Evolutionary conservation across 1,140 invertebrate species (phyloP).

Genomic region (Linepithema humile): DNA sequence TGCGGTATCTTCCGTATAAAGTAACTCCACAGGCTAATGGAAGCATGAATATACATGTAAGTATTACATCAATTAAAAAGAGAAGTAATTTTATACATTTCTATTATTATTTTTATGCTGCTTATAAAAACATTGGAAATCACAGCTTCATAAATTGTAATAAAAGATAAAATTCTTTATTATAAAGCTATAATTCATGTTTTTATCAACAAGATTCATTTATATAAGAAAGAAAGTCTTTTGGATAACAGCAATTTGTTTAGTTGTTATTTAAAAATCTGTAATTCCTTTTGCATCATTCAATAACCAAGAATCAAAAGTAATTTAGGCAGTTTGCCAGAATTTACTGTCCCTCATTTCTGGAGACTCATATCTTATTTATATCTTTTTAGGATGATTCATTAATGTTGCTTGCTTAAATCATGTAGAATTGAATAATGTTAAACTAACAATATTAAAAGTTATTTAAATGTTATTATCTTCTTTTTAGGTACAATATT

Average conservation of each 20-base stretch:
- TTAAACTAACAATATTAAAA: not conserved
- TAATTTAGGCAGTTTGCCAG: constrained; percentile 67
- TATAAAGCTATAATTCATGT: not conserved
- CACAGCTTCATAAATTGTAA: not conserved
- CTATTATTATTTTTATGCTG: not conserved
- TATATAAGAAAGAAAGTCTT: not conserved
- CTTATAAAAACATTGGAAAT: not conserved
- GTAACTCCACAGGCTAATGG: constrained; percentile 89
- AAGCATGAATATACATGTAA: constrained; percentile 90
- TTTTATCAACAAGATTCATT: not conserved
- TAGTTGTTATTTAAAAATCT: too few relatives aligned
- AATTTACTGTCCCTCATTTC: constrained; percentile 45
- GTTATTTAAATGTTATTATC: not conserved
- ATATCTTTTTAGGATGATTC: constrained; percentile 65
- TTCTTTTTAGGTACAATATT: constrained; percentile 91
- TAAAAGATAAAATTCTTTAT: not conserved
- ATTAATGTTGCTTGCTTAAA: not conserved
- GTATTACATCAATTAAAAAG: constrained; percentile 39
- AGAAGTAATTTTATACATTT: not conserved
- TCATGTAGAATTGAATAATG: not conserved
- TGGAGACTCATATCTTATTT: constrained; percentile 66
- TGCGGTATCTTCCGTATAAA: constrained; percentile 91
- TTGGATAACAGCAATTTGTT: not conserved
- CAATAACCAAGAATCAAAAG: constrained; percentile 30
- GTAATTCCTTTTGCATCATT: constrained; percentile 20